Percentiles rank a stretch among this genome's conserved stretches.
phyloP scores from a whole-genome alignment of 2,113 vertebrate genomes.

The Sorex araneus region DNA sequence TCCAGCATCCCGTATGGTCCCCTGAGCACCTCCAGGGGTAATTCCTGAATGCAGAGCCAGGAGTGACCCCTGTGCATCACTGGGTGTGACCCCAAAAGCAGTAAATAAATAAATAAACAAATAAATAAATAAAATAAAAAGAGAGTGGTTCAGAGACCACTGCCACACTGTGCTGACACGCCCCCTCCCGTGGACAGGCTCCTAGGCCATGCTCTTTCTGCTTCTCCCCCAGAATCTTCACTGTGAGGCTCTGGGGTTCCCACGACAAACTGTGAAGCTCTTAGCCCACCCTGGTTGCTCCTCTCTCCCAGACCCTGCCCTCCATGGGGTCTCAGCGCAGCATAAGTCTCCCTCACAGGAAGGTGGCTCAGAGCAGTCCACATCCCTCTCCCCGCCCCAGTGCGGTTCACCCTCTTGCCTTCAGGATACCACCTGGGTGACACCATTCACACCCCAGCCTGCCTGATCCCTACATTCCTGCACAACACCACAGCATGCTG shows the following conservation, averaged over 20 bases:
- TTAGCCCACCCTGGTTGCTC: background rate
- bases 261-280: background rate
- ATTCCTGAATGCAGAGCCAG: no score
- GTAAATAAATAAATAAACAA: no score
- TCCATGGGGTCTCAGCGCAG: background rate
- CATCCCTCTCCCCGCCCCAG: background rate
- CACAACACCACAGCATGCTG: no score
- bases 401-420: background rate
- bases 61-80: no score
- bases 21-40: no score
- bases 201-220: background rate
- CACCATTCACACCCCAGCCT: background rate
- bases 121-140: no score
- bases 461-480: no score
- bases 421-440: background rate
- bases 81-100: no score
- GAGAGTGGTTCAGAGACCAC: background rate
- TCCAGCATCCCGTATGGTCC: no score
- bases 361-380: background rate
- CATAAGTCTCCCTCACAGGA: background rate
- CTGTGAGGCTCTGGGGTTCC: background rate
- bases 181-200: background rate
- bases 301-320: background rate
- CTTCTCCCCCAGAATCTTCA: background rate
- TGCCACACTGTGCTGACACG: background rate